Percentiles rank a stretch among this genome's conserved stretches.
phyloP scores from a whole-genome alignment of 1,140 invertebrate genomes.

The Caenorhabditis tropicalis region DNA sequence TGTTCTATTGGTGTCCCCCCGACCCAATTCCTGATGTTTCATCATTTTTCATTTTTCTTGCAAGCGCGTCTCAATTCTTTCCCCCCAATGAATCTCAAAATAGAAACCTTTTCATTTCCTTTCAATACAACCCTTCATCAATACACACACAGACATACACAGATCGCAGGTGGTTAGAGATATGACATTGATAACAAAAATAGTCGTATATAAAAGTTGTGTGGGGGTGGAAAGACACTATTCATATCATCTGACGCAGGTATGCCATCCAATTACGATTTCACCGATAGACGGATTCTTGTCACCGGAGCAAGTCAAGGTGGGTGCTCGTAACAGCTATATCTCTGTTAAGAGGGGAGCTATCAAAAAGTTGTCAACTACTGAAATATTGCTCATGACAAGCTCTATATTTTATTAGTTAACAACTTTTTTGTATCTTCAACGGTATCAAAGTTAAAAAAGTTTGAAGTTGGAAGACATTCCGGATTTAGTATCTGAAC shows the following conservation, averaged over 20 bases:
- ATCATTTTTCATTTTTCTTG: too few relatives aligned
- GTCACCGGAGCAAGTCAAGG: conserved; percentile 53
- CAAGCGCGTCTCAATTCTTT: neutral
- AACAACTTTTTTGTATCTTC: too few relatives aligned
- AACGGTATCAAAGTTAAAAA: too few relatives aligned
- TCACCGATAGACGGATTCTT: conserved; percentile 42
- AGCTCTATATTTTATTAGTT: too few relatives aligned
- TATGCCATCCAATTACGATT: conserved; percentile 43
- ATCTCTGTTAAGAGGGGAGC: too few relatives aligned
- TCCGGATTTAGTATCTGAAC: too few relatives aligned
- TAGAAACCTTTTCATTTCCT: neutral
- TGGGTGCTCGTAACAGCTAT: neutral
- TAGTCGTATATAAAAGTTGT: conserved; percentile 39
- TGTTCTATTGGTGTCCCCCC: too few relatives aligned
- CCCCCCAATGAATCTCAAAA: neutral
- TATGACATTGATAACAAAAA: conserved; percentile 34
- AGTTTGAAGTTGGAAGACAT: too few relatives aligned
- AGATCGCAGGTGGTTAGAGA: conserved; percentile 4
- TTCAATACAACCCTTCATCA: neutral
- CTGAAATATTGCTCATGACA: too few relatives aligned
- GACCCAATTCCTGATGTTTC: too few relatives aligned
- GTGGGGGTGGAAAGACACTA: neutral
- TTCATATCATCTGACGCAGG: conserved; percentile 17
- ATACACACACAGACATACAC: neutral
- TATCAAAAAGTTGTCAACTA: too few relatives aligned